Evolutionary conservation across 2,113 vertebrate genomes (phyloP).

Genomic region (Eclectus roratus): DNA sequence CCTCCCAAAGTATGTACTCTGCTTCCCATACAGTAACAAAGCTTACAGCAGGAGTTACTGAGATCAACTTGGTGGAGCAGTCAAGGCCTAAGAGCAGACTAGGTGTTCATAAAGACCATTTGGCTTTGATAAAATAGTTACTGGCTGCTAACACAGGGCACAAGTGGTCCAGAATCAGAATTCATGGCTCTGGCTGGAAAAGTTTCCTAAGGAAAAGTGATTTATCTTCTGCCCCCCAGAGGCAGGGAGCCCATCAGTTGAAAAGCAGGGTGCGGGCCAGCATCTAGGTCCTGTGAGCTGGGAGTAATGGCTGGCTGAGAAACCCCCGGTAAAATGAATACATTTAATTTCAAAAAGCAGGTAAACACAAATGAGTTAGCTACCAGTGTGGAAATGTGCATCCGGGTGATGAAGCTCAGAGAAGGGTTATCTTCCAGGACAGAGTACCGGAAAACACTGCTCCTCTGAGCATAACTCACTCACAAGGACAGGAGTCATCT

Average conservation of each 20-base stretch:
- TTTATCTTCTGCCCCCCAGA: not conserved
- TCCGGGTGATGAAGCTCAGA: not conserved
- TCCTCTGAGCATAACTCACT: not conserved
- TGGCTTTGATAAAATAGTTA: not conserved
- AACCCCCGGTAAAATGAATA: not conserved
- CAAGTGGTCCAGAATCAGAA: not conserved
- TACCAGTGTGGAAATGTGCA: not conserved
- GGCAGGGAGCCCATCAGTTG: accelerated
- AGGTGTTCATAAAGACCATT: accelerated
- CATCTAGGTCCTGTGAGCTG: not conserved
- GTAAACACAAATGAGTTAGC: accelerated
- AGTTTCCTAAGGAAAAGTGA: not conserved
- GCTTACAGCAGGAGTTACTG: not conserved
- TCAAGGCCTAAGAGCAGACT: not conserved
- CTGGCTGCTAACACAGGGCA: not conserved
- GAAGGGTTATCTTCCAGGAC: not conserved
- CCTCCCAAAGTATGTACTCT: not conserved
- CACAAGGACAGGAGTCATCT: not conserved
- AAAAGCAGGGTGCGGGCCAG: not conserved
- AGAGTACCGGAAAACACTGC: not conserved
- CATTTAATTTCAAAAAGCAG: accelerated
- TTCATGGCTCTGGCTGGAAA: not conserved
- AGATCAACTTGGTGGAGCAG: not conserved
- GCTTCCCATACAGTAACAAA: not conserved
- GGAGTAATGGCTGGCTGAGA: not conserved